phyloP scores from a whole-genome alignment of 2,797 vertebrate species.

The Yasuhikotakia modesta region DNA sequence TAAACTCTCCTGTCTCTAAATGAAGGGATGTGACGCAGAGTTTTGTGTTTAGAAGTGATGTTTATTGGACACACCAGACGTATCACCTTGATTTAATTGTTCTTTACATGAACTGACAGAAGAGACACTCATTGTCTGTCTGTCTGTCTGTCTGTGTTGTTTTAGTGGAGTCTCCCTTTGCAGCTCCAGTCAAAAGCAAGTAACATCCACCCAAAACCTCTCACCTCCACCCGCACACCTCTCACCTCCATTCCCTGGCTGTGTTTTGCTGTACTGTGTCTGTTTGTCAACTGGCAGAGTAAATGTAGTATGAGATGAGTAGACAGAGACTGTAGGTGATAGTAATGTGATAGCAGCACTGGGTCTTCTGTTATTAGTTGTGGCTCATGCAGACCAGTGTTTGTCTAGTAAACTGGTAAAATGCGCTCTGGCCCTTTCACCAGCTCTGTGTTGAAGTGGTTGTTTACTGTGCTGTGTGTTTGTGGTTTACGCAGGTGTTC shows the following conservation, averaged over 20 bases:
- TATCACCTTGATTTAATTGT: not conserved
- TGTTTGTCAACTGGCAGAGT: not conserved
- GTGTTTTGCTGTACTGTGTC: not conserved
- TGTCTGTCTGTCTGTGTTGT: constrained; percentile 53
- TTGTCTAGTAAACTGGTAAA: not conserved
- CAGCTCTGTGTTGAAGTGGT: not conserved
- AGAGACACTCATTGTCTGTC: constrained; percentile 46
- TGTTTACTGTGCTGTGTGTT: not conserved
- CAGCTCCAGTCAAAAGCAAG: constrained; percentile 76
- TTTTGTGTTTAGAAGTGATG: no score
- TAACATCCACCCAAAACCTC: constrained; percentile 60
- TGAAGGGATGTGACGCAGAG: no score
- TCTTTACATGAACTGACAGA: not conserved
- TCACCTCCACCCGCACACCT: constrained; percentile 27
- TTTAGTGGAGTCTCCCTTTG: constrained; percentile 70
- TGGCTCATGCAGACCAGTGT: not conserved
- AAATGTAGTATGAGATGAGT: not conserved
- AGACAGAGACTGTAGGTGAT: constrained; percentile 1
- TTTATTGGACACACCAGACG: not conserved
- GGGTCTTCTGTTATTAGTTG: not conserved
- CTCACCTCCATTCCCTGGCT: not conserved
- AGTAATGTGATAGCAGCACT: not conserved
- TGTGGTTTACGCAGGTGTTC: constrained; percentile 70
- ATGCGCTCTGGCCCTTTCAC: no score
- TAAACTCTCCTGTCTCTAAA: not conserved